Conservation (phyloP, 2,797 vertebrate species). For the Dromococcyx pavoninus region DNA sequence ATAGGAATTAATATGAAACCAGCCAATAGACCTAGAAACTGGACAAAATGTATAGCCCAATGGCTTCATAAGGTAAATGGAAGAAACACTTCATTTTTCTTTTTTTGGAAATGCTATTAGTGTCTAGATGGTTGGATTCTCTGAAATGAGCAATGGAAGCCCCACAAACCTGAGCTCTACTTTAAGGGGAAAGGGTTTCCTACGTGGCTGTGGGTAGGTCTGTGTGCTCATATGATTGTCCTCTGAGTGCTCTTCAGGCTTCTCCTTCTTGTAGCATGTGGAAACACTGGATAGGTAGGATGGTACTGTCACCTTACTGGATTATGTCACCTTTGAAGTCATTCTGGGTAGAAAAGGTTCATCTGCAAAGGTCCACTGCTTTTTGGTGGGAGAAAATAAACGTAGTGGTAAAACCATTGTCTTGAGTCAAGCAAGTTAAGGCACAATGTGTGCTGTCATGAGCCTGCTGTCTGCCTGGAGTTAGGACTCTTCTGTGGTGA, state of each 20-base stretch:
- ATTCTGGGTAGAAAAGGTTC: background rate
- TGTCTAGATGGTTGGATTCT: background rate
- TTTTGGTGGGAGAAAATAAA: background rate
- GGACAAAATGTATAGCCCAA: background rate
- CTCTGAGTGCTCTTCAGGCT: background rate
- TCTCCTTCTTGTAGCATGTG: accelerated
- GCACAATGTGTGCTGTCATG: accelerated
- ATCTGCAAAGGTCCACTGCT: background rate
- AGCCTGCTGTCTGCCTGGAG: background rate
- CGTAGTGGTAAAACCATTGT: background rate
- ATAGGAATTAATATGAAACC: background rate
- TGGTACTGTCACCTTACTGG: background rate
- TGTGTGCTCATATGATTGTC: background rate
- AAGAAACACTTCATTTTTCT: accelerated
- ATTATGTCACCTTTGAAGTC: background rate
- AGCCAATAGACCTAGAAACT: background rate
- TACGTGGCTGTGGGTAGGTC: background rate
- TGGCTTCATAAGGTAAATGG: background rate
- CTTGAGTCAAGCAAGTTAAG: background rate
- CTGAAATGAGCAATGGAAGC: background rate
- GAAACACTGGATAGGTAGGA: background rate
- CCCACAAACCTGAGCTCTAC: background rate
- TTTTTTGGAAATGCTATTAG: background rate
- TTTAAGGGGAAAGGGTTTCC: background rate
- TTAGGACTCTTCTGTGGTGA: accelerated